Evolutionary conservation across 1,140 invertebrate genomes (phyloP).

Genomic region (Drosophila azteca): DNA sequence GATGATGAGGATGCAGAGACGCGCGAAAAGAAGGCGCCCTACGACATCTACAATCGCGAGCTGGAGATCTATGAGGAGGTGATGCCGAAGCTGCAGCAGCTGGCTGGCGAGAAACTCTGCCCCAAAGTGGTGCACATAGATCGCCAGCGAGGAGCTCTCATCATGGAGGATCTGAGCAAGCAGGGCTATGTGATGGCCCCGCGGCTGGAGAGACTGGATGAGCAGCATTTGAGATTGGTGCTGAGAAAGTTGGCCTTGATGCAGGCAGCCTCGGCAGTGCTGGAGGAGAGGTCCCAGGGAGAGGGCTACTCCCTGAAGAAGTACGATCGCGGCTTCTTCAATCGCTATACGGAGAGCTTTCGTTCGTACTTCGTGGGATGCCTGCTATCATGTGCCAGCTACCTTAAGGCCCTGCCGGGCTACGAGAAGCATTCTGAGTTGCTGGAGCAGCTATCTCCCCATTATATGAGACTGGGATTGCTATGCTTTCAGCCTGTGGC

Average conservation of each 20-base stretch:
- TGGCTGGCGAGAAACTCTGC: slow-evolving; percentile 53
- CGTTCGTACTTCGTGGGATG: slow-evolving; percentile 52
- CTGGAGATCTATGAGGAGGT: slow-evolving; percentile 60
- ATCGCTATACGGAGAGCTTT: slow-evolving; percentile 59
- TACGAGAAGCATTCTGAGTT: slow-evolving; percentile 33
- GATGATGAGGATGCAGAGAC: slow-evolving; percentile 55
- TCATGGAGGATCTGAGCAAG: slow-evolving; percentile 59
- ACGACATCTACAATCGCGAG: slow-evolving; percentile 67
- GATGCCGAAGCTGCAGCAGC: slow-evolving; percentile 46
- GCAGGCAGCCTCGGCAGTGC: slow-evolving; percentile 84
- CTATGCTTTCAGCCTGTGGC: slow-evolving; percentile 63
- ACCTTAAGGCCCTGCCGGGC: slow-evolving; percentile 21
- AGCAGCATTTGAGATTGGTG: slow-evolving; percentile 84
- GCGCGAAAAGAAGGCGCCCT: slow-evolving; percentile 40
- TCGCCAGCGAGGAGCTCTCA: slow-evolving; percentile 32
- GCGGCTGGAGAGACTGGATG: slow-evolving; percentile 85
- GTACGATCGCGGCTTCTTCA: slow-evolving; percentile 67
- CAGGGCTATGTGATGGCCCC: slow-evolving; percentile 83
- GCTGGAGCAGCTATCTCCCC: slow-evolving; percentile 30
- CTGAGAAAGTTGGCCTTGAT: slow-evolving; percentile 85
- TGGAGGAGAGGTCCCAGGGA: slow-evolving; percentile 11
- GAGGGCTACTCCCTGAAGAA: slow-evolving; percentile 8
- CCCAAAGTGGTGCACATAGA: slow-evolving; percentile 50
- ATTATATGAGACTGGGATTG: slow-evolving; percentile 60
- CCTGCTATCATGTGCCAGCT: slow-evolving; percentile 40